Conservation (phyloP, 2,797 vertebrate species). For the Bothrops alternatus region DNA sequence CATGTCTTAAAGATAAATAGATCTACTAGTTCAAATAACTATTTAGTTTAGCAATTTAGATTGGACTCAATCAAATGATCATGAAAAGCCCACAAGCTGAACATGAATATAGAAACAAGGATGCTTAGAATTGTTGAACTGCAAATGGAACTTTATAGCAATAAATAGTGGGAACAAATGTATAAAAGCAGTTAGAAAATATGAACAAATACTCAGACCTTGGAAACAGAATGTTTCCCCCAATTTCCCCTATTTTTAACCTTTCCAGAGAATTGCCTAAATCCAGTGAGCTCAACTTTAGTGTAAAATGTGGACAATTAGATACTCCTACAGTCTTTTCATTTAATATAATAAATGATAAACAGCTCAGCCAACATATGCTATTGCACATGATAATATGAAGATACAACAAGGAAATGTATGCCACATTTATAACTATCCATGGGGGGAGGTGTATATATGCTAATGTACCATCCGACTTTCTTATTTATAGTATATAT, state of each 20-base stretch:
- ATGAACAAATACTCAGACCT: background rate
- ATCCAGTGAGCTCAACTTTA: background rate
- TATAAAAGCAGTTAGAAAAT: background rate
- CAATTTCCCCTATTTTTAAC: background rate
- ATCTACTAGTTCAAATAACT: no score
- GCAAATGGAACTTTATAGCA: background rate
- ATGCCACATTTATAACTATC: background rate
- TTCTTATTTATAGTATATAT: constrained; percentile 38
- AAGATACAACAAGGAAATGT: background rate
- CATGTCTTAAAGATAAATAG: no score
- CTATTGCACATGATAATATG: background rate
- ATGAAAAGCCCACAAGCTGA: background rate
- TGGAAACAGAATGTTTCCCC: background rate
- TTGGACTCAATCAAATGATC: background rate
- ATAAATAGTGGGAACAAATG: background rate
- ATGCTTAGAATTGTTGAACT: background rate
- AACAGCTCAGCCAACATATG: background rate
- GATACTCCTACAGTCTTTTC: background rate
- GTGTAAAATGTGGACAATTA: background rate
- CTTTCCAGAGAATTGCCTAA: background rate
- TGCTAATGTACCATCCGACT: constrained; percentile 8
- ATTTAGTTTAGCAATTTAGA: no score
- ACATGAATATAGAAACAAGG: background rate
- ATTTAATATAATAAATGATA: background rate
- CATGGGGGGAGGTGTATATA: background rate